Percentiles rank a stretch among this genome's conserved stretches.
phyloP scores from a whole-genome alignment of 1,140 invertebrate species.

The Zaprionus ornatus region DNA sequence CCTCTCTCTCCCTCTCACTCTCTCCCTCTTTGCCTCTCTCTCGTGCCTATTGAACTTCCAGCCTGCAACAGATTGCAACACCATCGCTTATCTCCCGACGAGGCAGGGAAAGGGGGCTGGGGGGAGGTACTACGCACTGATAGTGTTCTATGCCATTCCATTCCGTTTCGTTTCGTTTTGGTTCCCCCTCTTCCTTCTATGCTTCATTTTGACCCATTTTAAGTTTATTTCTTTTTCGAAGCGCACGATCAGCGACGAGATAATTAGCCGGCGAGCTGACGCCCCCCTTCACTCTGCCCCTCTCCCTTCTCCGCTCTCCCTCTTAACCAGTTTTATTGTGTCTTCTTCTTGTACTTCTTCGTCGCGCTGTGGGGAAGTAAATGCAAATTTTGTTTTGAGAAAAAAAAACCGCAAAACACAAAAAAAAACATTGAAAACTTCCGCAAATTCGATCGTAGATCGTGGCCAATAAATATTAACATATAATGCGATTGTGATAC shows the following conservation, averaged over 20 bases:
- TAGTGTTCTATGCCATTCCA: neutral
- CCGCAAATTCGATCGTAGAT: constrained; percentile 47
- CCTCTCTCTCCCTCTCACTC: neutral
- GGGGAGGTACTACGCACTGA: neutral
- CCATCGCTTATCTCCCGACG: constrained; percentile 25
- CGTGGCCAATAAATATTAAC: neutral
- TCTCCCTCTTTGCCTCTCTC: neutral
- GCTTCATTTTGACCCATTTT: constrained; percentile 44
- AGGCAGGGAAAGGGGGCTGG: no score
- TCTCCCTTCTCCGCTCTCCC: neutral
- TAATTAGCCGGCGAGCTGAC: constrained; percentile 24
- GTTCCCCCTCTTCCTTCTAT: neutral
- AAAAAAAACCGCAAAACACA: constrained; percentile 13
- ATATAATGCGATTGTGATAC: neutral
- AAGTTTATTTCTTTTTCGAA: constrained; percentile 24
- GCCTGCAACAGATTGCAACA: constrained; percentile 46
- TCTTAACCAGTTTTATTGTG: constrained; percentile 28
- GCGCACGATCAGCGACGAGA: constrained; percentile 12
- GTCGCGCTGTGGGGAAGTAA: constrained; percentile 64
- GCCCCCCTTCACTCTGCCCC: neutral
- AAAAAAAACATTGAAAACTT: constrained; percentile 51
- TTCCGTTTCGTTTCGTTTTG: neutral
- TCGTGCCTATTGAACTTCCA: constrained; percentile 3
- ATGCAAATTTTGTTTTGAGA: constrained; percentile 63
- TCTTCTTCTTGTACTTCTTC: constrained; percentile 15